phyloP scores from a whole-genome alignment of 2,113 vertebrate genomes.

The Osmerus eperlanus region DNA sequence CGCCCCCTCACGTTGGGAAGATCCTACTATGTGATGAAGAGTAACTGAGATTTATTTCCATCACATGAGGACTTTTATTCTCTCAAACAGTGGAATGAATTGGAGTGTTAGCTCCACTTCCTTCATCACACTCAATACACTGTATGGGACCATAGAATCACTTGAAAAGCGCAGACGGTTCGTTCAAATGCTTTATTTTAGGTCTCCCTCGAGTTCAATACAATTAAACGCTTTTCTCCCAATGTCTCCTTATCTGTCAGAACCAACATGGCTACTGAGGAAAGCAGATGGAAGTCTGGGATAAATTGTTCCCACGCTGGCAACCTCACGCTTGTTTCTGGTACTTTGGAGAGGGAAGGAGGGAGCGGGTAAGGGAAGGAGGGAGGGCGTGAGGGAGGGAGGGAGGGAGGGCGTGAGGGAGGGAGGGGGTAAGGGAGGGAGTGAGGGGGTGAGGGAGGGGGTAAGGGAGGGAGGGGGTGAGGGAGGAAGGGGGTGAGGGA shows the following conservation, averaged over 20 bases:
- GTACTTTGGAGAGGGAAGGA: background rate
- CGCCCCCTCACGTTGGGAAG: conserved; percentile 26
- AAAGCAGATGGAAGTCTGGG: background rate
- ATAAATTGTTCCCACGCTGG: conserved; percentile 23
- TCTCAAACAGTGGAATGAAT: background rate
- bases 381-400: no score
- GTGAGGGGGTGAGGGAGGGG: no score
- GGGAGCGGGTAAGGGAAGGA: background rate
- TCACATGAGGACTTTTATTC: background rate
- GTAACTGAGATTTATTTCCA: background rate
- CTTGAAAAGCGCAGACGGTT: conserved; percentile 13
- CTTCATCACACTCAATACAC: background rate
- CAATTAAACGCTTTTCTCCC: conserved; percentile 7
- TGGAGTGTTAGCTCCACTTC: background rate
- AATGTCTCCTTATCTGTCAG: conserved; percentile 29
- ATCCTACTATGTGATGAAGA: conserved; percentile 1
- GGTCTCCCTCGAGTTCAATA: conserved; percentile 34
- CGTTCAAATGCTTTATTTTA: conserved; percentile 44
- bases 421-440: no score
- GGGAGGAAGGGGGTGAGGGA: background rate
- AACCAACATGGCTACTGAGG: conserved; percentile 12
- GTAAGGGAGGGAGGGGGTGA: no score
- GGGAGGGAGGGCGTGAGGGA: no score
- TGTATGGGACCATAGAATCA: background rate
- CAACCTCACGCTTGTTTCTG: background rate